Base-by-base conservation (phyloP, 2,797 vertebrate species). In the Nannoperca obscura region DNA sequence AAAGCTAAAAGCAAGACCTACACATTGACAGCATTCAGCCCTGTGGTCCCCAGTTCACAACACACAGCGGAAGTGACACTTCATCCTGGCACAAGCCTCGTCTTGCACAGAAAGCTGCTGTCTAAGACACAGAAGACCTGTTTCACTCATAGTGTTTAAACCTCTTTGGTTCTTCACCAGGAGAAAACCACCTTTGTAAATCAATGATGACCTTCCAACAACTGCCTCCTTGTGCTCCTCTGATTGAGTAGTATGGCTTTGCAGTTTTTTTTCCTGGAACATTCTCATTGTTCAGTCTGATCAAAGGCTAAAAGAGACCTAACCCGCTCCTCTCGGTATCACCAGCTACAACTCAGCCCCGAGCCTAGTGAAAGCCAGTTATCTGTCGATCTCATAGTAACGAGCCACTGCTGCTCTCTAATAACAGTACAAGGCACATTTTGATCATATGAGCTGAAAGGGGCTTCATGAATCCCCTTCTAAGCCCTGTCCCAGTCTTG, bases 221-320 rank as follows among this genome's bases (percentile, higher is more conserved):
- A 76, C 1, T 7, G 42, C 19, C 57, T 77, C 32, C 75, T 81
- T 61, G 72, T 77, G 71, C 63, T 46, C 24, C 38, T 61, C 19
- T 60, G 53, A 86, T 4, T 38, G 61, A 74, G n/a, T 24, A 17
- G 2, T 24, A 7, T 17, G 7, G 60, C 54, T 22, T 46, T 58
- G 71, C 34, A 65, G 1, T 57, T 59, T 53, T 53, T 53, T 64
- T 71, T 73, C 20, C 81, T 67, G 7, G 74, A 87, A 78, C 24
- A 32, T 62, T 77, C 74, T 84, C 60, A 78, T 77, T 85, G 84
- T 89, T 82, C n/a, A 20, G 38, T 50, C 59, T 49, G 62, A 83
- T 80, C 71, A 84, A 52, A 80, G 36, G 69, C 63, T 70, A 11
- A 71, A 57, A 46, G 2, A 66, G 13, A 64, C 24, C 32, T 46